These are phyloP conservation scores for Arvicanthis niloticus DNA, from an alignment of 2,113 vertebrate species.

Conservation along the genomic window DNA sequence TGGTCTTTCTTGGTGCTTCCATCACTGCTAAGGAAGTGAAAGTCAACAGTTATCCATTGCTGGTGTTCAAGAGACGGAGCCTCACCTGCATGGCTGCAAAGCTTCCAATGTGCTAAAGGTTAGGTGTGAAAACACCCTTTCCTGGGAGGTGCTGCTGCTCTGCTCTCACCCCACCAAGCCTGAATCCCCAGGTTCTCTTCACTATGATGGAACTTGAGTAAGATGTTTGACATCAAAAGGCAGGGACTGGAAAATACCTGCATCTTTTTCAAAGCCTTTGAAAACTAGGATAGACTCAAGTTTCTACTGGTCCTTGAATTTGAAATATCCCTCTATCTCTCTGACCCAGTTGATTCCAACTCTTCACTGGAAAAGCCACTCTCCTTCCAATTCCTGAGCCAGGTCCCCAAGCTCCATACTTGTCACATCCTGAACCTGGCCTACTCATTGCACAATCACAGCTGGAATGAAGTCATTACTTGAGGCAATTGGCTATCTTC, in stretches of 20 bases:
- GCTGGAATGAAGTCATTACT: not conserved
- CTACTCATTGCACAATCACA: fast-evolving
- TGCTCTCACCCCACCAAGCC: not conserved
- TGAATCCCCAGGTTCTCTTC: not conserved
- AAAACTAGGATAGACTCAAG: fast-evolving
- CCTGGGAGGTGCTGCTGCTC: too few species aligned
- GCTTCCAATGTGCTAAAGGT: fast-evolving
- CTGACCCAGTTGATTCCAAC: not conserved
- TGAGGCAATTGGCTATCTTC: not conserved
- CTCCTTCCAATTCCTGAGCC: fast-evolving
- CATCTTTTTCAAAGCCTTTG: not conserved
- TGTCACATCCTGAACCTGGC: fast-evolving
- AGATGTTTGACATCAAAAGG: fast-evolving
- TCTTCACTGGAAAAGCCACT: not conserved
- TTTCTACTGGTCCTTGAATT: not conserved
- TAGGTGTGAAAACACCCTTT: not conserved
- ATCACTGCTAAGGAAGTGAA: not conserved
- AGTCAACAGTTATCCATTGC: not conserved
- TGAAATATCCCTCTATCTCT: not conserved
- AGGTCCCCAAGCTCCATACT: not conserved
- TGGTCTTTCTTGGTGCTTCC: not conserved
- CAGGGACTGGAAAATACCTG: not conserved
- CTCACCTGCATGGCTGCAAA: not conserved
- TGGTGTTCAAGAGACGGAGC: not conserved
- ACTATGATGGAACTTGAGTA: not conserved